These are phyloP conservation scores for Rotaria magnacalcarata DNA, from an alignment of 2,888 invertebrate species.

Conservation along the genomic window DNA sequence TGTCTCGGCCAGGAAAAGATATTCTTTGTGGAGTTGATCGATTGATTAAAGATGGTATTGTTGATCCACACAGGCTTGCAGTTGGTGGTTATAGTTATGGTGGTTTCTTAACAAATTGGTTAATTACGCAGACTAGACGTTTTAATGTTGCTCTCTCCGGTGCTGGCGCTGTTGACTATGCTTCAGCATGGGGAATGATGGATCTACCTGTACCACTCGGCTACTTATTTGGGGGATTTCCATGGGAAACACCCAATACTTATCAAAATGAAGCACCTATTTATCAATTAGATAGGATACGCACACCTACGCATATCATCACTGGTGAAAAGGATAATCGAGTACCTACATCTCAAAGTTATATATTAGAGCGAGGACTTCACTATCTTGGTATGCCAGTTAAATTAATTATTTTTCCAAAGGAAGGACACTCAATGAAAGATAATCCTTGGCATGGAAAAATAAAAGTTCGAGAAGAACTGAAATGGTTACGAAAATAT, in stretches of 20 bases:
- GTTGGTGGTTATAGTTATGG: conserved; percentile 9
- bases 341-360: not conserved
- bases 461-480: not conserved
- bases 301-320: not conserved
- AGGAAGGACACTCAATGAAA: not conserved
- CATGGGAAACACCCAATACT: not conserved
- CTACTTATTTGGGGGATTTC: conserved; percentile 2
- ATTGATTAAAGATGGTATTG: not conserved
- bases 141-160: not conserved
- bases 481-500: conserved; percentile 17
- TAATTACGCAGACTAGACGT: not conserved
- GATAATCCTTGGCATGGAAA: not conserved
- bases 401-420: conserved; percentile 27
- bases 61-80: not conserved
- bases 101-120: conserved; percentile 14
- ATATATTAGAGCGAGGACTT: conserved; percentile 27
- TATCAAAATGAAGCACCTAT: conserved; percentile 19
- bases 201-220: not conserved
- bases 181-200: conserved; percentile 9
- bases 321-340: conserved; percentile 23
- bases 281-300: not conserved
- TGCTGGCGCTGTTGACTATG: not conserved
- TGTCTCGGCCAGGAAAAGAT: conserved; percentile 19
- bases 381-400: not conserved
- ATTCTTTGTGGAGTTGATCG: conserved; percentile 3